Conservation (phyloP, 2,797 vertebrate genomes). For the Psittacula derbiana region DNA sequence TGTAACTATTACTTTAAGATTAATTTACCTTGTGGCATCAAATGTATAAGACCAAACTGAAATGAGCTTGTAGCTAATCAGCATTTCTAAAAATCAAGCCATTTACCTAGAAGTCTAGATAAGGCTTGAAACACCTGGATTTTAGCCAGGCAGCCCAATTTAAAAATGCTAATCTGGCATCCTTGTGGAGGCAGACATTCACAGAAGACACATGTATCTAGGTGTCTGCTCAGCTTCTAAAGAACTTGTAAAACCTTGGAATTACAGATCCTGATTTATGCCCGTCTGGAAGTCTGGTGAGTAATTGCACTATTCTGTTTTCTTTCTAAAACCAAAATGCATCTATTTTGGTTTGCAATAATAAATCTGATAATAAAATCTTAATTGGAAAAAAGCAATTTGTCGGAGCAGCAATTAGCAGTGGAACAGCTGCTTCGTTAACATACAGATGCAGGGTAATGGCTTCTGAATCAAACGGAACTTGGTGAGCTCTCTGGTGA, state of each 20-base stretch:
- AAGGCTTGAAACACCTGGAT: background rate
- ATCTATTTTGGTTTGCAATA: slow-evolving; percentile 44
- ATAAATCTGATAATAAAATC: slow-evolving; percentile 60
- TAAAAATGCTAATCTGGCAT: background rate
- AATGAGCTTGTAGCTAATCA: background rate
- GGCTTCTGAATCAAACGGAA: slow-evolving; percentile 21
- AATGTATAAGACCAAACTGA: background rate
- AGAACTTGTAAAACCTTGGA: background rate
- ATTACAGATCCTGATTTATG: background rate
- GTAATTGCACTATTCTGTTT: slow-evolving; percentile 32
- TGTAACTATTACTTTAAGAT: slow-evolving; percentile 25
- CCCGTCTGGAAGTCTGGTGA: background rate
- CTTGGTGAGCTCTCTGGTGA: background rate
- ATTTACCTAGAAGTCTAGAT: background rate
- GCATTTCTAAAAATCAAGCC: background rate
- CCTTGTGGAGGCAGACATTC: background rate
- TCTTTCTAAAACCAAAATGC: slow-evolving; percentile 43
- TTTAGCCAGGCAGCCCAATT: background rate
- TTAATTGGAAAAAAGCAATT: slow-evolving; percentile 61
- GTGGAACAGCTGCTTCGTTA: slow-evolving; percentile 53
- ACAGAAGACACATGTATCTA: background rate
- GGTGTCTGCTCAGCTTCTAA: background rate
- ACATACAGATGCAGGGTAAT: slow-evolving; percentile 51
- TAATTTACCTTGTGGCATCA: background rate
- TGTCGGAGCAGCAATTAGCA: slow-evolving; percentile 52